Conservation (phyloP, 1,140 invertebrate genomes). For the Danaus plexippus region DNA sequence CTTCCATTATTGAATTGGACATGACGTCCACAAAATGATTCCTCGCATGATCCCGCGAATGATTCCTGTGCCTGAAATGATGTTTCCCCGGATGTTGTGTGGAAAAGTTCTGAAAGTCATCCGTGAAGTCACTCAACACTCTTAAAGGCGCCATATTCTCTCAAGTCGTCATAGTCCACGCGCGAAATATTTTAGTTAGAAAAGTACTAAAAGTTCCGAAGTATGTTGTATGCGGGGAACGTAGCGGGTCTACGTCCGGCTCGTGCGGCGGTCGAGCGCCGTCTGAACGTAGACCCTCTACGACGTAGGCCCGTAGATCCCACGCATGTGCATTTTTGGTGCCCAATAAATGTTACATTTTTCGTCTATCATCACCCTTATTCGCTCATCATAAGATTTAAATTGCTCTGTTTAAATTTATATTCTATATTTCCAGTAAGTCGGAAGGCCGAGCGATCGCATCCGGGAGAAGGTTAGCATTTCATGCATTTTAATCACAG, state of each 20-base stretch:
- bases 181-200: slow-evolving; percentile 28
- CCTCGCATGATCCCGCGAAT: slow-evolving; percentile 44
- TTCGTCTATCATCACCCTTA: slow-evolving; percentile 25
- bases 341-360: slow-evolving; percentile 20
- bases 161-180: slow-evolving; percentile 21
- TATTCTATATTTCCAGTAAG: slow-evolving; percentile 31
- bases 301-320: slow-evolving; percentile 36
- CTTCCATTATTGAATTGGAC: slow-evolving; percentile 70
- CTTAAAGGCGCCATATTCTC: slow-evolving; percentile 52
- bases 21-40: slow-evolving; percentile 66
- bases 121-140: slow-evolving; percentile 46
- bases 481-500: slow-evolving; percentile 47
- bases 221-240: slow-evolving; percentile 17
- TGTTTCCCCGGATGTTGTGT: slow-evolving; percentile 39
- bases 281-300: slow-evolving; percentile 50
- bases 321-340: slow-evolving; percentile 59
- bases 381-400: slow-evolving; percentile 21
- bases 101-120: slow-evolving; percentile 52
- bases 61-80: slow-evolving; percentile 50
- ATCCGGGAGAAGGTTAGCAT: slow-evolving; percentile 46
- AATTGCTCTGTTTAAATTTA: slow-evolving; percentile 13
- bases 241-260: slow-evolving; percentile 49
- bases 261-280: slow-evolving; percentile 47
- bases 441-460: slow-evolving; percentile 33
- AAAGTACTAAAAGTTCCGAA: slow-evolving; percentile 65